phyloP scores from a whole-genome alignment of 2,797 vertebrate genomes.

The Gorsachius magnificus region DNA sequence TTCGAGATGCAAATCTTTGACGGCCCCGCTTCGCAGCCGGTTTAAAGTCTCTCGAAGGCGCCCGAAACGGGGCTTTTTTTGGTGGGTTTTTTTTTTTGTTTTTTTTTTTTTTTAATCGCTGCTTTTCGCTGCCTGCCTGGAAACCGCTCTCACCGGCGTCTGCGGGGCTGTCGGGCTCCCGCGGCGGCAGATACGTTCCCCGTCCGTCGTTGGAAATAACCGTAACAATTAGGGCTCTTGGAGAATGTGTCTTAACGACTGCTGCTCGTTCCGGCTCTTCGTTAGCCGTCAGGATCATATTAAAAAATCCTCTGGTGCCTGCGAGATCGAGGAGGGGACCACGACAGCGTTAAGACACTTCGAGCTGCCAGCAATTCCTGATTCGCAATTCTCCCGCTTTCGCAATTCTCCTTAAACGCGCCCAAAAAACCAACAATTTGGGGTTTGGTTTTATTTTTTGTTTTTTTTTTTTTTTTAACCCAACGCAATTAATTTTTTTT shows the following conservation, averaged over 20 bases:
- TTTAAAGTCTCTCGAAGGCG: background rate
- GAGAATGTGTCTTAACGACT: rapidly evolving
- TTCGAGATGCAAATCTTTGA: background rate
- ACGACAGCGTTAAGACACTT: rapidly evolving
- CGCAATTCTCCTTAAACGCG: background rate
- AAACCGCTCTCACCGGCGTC: rapidly evolving
- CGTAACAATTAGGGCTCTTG: rapidly evolving
- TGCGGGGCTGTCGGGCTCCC: background rate
- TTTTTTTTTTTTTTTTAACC: background rate
- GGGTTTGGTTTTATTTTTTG: too few species aligned
- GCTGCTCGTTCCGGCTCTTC: background rate
- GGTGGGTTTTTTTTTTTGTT: background rate
- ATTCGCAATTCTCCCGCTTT: rapidly evolving
- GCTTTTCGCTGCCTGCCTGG: rapidly evolving
- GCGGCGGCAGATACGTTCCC: background rate
- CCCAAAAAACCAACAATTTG: background rate
- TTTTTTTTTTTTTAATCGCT: background rate
- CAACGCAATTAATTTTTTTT: too few species aligned
- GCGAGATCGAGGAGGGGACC: background rate
- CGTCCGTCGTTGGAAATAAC: background rate
- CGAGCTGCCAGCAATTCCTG: background rate
- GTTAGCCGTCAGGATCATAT: background rate
- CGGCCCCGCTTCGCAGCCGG: rapidly evolving
- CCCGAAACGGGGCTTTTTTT: background rate
- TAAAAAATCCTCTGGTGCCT: background rate